A percentile compares a stretch with the other conserved stretches of the same genome.
These are phyloP conservation scores for Drosophila sproati DNA, from an alignment of 1,140 invertebrate species.

Conservation along the genomic window DNA sequence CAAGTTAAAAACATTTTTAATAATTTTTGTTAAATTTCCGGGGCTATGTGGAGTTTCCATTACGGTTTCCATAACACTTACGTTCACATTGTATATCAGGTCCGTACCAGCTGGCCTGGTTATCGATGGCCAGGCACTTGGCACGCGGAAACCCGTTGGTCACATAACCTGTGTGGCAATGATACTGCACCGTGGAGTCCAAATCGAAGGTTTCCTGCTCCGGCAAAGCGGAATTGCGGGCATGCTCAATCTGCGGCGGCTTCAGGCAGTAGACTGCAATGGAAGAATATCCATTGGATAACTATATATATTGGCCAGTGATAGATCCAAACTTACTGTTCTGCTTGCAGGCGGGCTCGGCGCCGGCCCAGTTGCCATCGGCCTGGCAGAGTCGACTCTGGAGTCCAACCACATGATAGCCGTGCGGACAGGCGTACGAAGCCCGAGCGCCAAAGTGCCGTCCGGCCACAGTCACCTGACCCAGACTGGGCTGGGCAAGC, in stretches of 20 bases:
- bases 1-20: neutral
- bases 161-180: conserved; percentile 89
- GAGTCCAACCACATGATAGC: conserved; percentile 94
- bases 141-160: conserved; percentile 74
- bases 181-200: conserved; percentile 94
- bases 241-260: conserved; percentile 94
- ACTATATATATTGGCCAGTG: no score
- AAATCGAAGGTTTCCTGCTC: conserved; percentile 93
- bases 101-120: conserved; percentile 94
- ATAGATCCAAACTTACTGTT: conserved; percentile 87
- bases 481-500: conserved; percentile 89
- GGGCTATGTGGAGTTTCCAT: no score
- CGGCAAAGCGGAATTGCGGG: conserved; percentile 92
- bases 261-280: conserved; percentile 92
- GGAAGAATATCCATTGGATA: neutral
- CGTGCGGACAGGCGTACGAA: conserved; percentile 93
- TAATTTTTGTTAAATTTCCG: no score
- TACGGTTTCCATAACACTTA: conserved; percentile 83
- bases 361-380: conserved; percentile 96
- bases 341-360: conserved; percentile 94
- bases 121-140: conserved; percentile 95
- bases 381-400: conserved; percentile 94
- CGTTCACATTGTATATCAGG: conserved; percentile 98
- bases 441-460: conserved; percentile 91
- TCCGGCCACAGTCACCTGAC: conserved; percentile 89